A percentile compares a stretch with the other conserved stretches of the same genome.
These are phyloP conservation scores for Garrulus glandarius DNA, from an alignment of 2,797 vertebrate species.

Conservation along the genomic window DNA sequence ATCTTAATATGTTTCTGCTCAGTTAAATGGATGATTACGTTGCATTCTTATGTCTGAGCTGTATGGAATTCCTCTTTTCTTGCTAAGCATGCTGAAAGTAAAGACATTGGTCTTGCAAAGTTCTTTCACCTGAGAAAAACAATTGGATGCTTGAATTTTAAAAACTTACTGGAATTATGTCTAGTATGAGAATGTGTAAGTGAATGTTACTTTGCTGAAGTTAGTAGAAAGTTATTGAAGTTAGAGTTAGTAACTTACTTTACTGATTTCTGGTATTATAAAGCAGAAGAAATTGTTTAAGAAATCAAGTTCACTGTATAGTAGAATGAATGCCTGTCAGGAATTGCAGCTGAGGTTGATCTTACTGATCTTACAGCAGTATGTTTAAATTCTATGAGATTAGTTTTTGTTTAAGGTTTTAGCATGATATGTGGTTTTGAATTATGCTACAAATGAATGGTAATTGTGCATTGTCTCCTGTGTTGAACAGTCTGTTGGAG, in stretches of 20 bases:
- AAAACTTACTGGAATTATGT: neutral
- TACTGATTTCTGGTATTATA: neutral
- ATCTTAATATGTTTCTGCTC: neutral
- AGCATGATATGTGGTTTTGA: neutral
- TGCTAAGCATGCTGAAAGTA: neutral
- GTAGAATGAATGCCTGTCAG: neutral
- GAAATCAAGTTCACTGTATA: neutral
- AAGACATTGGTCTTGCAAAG: neutral
- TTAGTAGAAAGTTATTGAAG: neutral
- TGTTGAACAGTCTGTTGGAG: constrained; percentile 73
- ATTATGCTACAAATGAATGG: neutral
- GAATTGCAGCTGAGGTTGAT: neutral
- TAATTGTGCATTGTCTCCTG: neutral
- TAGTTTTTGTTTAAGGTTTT: neutral
- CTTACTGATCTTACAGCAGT: neutral
- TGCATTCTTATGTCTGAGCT: neutral
- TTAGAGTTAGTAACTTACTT: neutral
- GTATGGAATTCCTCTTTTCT: neutral
- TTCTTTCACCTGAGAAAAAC: neutral
- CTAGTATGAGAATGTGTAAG: neutral
- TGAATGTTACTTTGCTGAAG: neutral
- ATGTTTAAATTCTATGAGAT: neutral
- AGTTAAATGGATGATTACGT: neutral
- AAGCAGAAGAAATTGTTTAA: neutral
- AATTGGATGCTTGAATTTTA: neutral